Percentiles rank a stretch among this genome's conserved stretches.
Evolutionary conservation across 2,888 invertebrate genomes (phyloP).

Genomic region (Portevinia maculata): DNA sequence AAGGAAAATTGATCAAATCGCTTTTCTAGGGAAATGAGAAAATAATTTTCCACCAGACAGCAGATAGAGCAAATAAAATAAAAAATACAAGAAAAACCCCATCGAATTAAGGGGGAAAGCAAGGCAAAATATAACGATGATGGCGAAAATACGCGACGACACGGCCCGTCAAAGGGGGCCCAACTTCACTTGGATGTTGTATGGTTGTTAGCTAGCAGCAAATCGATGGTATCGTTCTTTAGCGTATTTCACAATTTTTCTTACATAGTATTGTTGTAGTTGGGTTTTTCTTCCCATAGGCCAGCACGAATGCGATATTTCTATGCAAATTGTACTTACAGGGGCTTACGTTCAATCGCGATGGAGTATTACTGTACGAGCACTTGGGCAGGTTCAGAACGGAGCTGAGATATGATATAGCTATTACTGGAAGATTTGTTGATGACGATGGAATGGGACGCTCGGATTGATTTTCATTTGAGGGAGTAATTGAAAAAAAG

Average conservation of each 20-base stretch:
- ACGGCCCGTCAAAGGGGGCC: conserved; percentile 30
- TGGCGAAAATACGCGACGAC: conserved; percentile 15
- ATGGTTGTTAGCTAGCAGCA: conserved; percentile 18
- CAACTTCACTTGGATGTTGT: conserved; percentile 29
- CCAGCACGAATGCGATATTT: conserved; percentile 68
- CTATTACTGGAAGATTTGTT: conserved; percentile 32
- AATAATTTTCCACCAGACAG: conserved; percentile 69
- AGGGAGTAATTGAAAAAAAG: conserved; percentile 61
- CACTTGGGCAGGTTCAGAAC: conserved; percentile 6
- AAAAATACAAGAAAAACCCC: no score
- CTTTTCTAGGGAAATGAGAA: conserved; percentile 72
- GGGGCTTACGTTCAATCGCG: conserved; percentile 20
- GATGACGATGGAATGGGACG: conserved; percentile 55
- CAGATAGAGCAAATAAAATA: conserved; percentile 10
- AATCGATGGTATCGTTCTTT: conserved; percentile 60
- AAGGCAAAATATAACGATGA: neutral
- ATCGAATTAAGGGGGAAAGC: conserved; percentile 9
- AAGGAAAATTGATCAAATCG: conserved; percentile 65
- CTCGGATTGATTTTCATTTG: conserved; percentile 48
- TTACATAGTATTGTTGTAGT: conserved; percentile 24
- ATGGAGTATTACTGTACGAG: conserved; percentile 14
- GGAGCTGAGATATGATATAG: conserved; percentile 20
- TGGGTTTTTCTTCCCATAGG: conserved; percentile 28
- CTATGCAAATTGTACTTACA: conserved; percentile 54
- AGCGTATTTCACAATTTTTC: conserved; percentile 29